These are phyloP conservation scores for Phrynocephalus guinanensis DNA, from an alignment of 2,797 vertebrate species.

Conservation along the genomic window DNA sequence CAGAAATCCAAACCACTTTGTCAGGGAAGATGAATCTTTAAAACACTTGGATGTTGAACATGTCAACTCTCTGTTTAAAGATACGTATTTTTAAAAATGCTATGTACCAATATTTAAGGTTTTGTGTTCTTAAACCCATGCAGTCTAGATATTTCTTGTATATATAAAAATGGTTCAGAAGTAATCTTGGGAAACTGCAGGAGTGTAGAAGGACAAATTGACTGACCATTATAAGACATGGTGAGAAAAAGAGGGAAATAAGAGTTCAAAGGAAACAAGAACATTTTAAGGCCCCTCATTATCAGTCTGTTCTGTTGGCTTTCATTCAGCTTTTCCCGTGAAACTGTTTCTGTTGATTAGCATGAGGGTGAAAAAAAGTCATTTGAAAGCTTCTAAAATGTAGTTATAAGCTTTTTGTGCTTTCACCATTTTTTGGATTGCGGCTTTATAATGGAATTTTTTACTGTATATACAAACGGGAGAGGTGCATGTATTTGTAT, in stretches of 20 bases:
- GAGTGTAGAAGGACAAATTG: background rate
- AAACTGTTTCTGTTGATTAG: background rate
- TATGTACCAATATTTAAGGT: background rate
- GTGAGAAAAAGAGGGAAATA: background rate
- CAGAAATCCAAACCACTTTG: conserved; percentile 59
- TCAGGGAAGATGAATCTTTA: conserved; percentile 38
- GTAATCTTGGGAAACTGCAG: background rate
- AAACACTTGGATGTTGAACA: conserved; percentile 54
- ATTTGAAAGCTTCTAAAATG: background rate
- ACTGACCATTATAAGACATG: background rate
- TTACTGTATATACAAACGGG: background rate
- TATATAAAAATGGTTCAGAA: background rate
- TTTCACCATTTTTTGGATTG: background rate
- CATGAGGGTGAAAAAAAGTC: background rate
- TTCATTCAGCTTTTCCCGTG: background rate
- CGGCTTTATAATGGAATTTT: no score
- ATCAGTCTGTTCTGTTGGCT: background rate
- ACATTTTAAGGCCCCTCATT: background rate
- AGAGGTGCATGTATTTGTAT: background rate
- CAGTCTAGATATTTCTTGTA: conserved; percentile 10
- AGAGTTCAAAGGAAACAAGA: background rate
- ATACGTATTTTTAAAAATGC: conserved; percentile 9
- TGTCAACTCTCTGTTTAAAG: conserved; percentile 63
- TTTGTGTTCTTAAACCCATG: conserved; percentile 16
- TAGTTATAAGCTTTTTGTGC: background rate